Percentiles rank a stretch among this genome's conserved stretches.
Evolutionary conservation across 2,888 invertebrate genomes (phyloP).

Genomic region (Drosophila yooni): DNA sequence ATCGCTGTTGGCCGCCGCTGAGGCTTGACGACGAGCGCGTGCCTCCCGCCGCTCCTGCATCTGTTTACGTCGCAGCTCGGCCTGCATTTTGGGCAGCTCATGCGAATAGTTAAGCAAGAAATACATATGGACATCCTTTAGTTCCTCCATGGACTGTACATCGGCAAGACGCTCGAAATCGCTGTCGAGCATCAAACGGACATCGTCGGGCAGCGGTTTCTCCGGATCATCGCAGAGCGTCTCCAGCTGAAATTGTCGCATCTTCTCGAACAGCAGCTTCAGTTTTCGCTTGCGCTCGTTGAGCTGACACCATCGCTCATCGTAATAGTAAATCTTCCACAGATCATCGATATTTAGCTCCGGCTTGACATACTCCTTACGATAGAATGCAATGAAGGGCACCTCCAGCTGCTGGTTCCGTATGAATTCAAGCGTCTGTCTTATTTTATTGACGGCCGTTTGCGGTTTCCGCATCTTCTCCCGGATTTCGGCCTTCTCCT

Average conservation of each 20-base stretch:
- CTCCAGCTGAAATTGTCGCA: slow-evolving; percentile 95
- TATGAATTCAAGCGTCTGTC: slow-evolving; percentile 97
- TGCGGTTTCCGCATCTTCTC: slow-evolving; percentile 88
- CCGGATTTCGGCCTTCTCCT: slow-evolving; percentile 85
- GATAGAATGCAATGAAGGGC: slow-evolving; percentile 99
- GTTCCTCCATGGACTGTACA: slow-evolving; percentile 94
- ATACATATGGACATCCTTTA: slow-evolving; percentile 96
- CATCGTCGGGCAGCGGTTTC: slow-evolving; percentile 92
- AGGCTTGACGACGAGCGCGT: slow-evolving; percentile 46
- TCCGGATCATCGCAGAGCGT: slow-evolving; percentile 92
- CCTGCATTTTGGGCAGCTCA: slow-evolving; percentile 93
- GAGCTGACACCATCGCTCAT: slow-evolving; percentile 97
- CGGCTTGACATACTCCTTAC: slow-evolving; percentile 98
- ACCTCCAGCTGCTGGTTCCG: slow-evolving; percentile 97
- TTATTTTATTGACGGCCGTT: slow-evolving; percentile 93
- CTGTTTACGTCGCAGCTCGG: slow-evolving; percentile 89
- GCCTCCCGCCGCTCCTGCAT: slow-evolving; percentile 81
- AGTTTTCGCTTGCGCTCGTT: slow-evolving; percentile 93
- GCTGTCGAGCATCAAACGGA: slow-evolving; percentile 93
- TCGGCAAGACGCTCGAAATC: slow-evolving; percentile 92
- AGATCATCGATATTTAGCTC: slow-evolving; percentile 97
- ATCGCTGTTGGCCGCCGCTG: slow-evolving; percentile 63
- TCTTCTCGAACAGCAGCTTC: slow-evolving; percentile 92
- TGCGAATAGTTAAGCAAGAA: slow-evolving; percentile 96
- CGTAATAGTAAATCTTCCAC: slow-evolving; percentile 98